Evolutionary conservation across 2,113 vertebrate species (phyloP).

Genomic region (Hippopotamus amphibius): DNA sequence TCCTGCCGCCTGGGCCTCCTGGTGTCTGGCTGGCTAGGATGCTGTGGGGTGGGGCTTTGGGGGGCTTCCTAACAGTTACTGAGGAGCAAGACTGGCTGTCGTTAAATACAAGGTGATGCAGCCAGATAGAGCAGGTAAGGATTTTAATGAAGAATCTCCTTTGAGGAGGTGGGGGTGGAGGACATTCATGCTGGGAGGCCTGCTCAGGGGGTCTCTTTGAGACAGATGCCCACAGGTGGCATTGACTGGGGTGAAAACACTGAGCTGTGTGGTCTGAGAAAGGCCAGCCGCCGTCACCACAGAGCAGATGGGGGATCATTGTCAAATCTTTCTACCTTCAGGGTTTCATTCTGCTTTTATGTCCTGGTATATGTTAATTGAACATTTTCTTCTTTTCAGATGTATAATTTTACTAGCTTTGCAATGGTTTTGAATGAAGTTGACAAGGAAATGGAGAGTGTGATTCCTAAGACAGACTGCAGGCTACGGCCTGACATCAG

Average conservation of each 20-base stretch:
- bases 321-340: accelerated
- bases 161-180: background rate
- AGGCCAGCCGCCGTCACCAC: accelerated
- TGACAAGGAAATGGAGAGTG: conserved; percentile 94
- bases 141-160: background rate
- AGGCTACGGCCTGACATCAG: conserved; percentile 96
- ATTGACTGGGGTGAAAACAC: background rate
- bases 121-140: background rate
- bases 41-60: too few species aligned
- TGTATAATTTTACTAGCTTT: conserved; percentile 98
- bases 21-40: background rate
- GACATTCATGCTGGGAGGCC: background rate
- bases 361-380: background rate
- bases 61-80: background rate
- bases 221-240: too few species aligned
- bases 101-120: too few species aligned
- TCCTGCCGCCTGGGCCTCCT: background rate
- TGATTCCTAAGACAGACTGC: conserved; percentile 95
- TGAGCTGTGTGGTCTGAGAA: background rate
- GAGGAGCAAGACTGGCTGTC: background rate
- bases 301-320: accelerated
- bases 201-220: background rate
- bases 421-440: conserved; percentile 97
- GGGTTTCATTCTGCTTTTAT: background rate
- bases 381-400: conserved; percentile 87